Conservation (phyloP, 2,888 invertebrate genomes). For the Pollenia angustigena region DNA sequence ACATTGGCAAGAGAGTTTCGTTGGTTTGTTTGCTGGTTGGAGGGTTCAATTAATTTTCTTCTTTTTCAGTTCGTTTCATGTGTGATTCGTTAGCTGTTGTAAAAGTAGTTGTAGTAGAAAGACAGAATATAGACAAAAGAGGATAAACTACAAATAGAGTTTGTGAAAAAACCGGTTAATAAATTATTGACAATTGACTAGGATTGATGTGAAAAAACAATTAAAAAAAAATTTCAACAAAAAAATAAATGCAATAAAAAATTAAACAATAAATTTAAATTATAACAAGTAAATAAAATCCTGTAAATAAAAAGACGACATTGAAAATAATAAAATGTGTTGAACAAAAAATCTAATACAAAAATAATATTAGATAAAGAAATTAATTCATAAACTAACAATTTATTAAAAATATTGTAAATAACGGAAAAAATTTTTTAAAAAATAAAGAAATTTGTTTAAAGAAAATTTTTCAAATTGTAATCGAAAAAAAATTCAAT, state of each 20-base stretch:
- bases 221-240: conserved; percentile 64
- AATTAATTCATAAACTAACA: too few species aligned
- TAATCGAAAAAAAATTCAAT: neutral
- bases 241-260: conserved; percentile 68
- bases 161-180: conserved; percentile 82
- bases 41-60: conserved; percentile 37
- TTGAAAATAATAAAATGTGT: neutral
- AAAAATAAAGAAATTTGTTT: neutral
- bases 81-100: conserved; percentile 50
- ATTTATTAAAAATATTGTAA: neutral
- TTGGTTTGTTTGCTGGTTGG: conserved; percentile 46
- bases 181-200: conserved; percentile 79
- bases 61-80: conserved; percentile 38
- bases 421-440: neutral
- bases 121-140: conserved; percentile 66
- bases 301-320: neutral
- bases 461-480: neutral
- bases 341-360: neutral
- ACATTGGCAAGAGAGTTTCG: conserved; percentile 71
- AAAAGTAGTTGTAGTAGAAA: conserved; percentile 79
- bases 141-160: conserved; percentile 49
- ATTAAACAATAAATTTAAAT: conserved; percentile 21
- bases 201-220: conserved; percentile 49
- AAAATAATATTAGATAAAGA: too few species aligned
- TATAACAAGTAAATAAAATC: neutral